Percentiles rank a stretch among this genome's conserved stretches.
phyloP scores from a whole-genome alignment of 2,888 invertebrate genomes.

The Eilema caniola region DNA sequence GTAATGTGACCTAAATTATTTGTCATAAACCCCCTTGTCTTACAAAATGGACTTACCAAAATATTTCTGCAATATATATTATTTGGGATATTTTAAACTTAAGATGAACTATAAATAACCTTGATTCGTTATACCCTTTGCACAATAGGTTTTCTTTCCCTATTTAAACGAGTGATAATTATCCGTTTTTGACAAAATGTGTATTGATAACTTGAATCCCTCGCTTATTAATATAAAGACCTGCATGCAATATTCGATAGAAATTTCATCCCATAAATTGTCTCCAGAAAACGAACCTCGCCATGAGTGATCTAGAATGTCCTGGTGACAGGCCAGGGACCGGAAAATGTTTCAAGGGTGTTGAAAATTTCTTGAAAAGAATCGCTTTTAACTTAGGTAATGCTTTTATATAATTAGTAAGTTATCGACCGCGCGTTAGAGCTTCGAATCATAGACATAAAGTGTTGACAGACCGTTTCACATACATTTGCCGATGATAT shows the following conservation, averaged over 20 bases:
- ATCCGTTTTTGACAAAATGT: not conserved
- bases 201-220: not conserved
- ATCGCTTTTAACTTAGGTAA: conserved; percentile 63
- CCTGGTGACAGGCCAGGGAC: not conserved
- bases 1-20: too few species aligned
- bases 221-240: not conserved
- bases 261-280: conserved; percentile 5
- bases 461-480: conserved; percentile 12
- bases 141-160: conserved; percentile 8
- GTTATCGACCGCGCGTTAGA: not conserved
- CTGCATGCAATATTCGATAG: not conserved
- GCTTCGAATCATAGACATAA: not conserved
- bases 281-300: conserved; percentile 8
- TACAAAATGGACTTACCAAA: too few species aligned
- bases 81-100: not conserved
- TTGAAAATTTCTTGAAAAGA: conserved; percentile 75
- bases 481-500: conserved; percentile 2
- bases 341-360: conserved; percentile 65
- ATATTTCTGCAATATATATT: too few species aligned
- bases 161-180: conserved; percentile 14
- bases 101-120: too few species aligned
- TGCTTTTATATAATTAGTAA: conserved; percentile 1
- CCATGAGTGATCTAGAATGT: conserved; percentile 7
- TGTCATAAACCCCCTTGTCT: too few species aligned
- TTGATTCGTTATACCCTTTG: too few species aligned